These are phyloP conservation scores for Pitta sordida DNA, from an alignment of 2,113 vertebrate genomes.

Conservation along the genomic window DNA sequence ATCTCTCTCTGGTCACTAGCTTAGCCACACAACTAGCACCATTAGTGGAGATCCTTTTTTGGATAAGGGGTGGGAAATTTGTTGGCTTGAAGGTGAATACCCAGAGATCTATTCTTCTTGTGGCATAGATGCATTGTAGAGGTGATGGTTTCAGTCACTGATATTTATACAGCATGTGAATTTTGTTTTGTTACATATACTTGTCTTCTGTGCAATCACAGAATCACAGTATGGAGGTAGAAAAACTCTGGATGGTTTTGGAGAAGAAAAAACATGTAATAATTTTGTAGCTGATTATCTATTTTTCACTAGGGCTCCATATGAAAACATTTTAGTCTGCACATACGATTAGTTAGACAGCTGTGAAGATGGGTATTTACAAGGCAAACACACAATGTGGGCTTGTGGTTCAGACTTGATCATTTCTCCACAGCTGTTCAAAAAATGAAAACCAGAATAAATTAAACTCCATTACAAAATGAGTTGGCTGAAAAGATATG, in stretches of 20 bases:
- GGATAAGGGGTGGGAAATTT: neutral
- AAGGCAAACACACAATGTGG: neutral
- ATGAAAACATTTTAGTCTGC: neutral
- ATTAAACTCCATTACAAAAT: neutral
- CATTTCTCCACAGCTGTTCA: neutral
- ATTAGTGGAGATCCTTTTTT: neutral
- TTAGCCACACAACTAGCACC: neutral
- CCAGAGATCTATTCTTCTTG: neutral
- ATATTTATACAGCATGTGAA: rapidly evolving
- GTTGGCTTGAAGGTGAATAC: neutral
- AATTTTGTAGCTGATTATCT: neutral
- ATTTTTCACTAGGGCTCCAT: neutral
- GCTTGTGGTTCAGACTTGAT: neutral
- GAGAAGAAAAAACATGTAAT: neutral
- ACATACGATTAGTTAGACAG: neutral
- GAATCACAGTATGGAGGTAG: neutral
- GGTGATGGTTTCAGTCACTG: neutral
- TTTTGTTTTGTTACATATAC: neutral
- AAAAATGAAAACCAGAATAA: neutral
- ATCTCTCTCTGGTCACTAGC: rapidly evolving
- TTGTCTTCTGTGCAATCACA: neutral
- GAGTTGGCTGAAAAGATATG: neutral
- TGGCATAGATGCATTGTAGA: neutral
- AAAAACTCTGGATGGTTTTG: neutral
- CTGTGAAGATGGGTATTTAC: neutral